These are phyloP conservation scores for Albula glossodonta DNA, from an alignment of 2,113 vertebrate species.

Conservation along the genomic window DNA sequence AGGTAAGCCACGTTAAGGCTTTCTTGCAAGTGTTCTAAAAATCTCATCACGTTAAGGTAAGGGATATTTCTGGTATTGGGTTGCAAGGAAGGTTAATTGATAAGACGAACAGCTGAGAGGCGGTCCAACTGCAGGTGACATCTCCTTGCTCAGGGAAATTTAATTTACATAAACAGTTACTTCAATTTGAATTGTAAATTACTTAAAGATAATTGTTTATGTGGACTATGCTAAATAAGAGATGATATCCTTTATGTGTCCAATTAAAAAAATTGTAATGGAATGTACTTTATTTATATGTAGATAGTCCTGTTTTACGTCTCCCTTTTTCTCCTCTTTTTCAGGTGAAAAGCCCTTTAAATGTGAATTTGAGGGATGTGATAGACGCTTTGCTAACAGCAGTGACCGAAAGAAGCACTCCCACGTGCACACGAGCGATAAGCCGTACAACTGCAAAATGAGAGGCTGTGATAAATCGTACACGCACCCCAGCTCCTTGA, in stretches of 20 bases:
- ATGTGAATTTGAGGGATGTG: constrained; percentile 96
- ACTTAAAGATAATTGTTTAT: not conserved
- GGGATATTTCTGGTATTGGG: not conserved
- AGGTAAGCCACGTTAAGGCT: not conserved
- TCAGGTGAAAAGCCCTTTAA: constrained; percentile 98
- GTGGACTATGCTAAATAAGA: not conserved
- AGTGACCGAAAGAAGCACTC: constrained; percentile 98
- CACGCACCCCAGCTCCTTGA: constrained; percentile 95
- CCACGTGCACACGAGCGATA: constrained; percentile 98
- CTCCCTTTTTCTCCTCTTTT: constrained; percentile 37
- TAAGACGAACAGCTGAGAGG: not conserved
- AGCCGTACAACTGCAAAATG: constrained; percentile 98
- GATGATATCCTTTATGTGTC: not conserved
- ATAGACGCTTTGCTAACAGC: constrained; percentile 98
- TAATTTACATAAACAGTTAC: not conserved
- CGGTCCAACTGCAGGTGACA: not conserved
- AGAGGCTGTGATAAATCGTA: constrained; percentile 98
- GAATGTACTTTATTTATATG: not conserved
- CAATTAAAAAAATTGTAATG: not conserved
- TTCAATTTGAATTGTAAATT: not conserved
- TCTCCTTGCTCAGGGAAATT: not conserved
- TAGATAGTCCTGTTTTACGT: not conserved
- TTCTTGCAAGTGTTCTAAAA: not conserved
- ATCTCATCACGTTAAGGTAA: not conserved
- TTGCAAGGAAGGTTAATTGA: not conserved